Percentiles rank a stretch among this genome's conserved stretches.
Evolutionary conservation across 2,113 vertebrate species (phyloP).

Genomic region (Corvus moneduloides): DNA sequence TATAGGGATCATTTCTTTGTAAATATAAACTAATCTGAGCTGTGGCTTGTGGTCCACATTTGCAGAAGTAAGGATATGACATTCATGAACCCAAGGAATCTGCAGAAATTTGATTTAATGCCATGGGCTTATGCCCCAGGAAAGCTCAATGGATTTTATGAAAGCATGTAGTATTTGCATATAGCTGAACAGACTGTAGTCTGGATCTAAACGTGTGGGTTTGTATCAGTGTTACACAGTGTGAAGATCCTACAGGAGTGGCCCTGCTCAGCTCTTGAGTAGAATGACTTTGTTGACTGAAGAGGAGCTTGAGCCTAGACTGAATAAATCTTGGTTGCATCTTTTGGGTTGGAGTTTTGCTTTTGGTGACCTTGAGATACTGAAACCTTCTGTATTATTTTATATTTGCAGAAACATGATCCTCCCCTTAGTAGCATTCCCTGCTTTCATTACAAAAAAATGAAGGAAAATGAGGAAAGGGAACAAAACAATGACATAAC

Average conservation of each 20-base stretch:
- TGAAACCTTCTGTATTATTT: not conserved
- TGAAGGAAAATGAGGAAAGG: constrained; percentile 92
- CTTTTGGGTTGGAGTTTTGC: not conserved
- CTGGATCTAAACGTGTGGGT: not conserved
- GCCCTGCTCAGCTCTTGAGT: not conserved
- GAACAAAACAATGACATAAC: constrained; percentile 86
- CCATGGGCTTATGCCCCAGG: not conserved
- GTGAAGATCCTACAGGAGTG: no score
- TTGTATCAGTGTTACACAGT: not conserved
- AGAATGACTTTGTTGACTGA: not conserved
- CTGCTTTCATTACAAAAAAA: constrained; percentile 97
- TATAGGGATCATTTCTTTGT: not conserved
- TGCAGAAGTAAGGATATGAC: not conserved
- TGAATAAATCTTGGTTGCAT: not conserved
- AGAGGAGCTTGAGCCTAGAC: not conserved
- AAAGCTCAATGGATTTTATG: not conserved
- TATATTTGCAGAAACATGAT: constrained; percentile 90
- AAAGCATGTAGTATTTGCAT: not conserved
- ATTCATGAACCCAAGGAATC: not conserved
- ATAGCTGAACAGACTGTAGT: not conserved
- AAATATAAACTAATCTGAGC: not conserved
- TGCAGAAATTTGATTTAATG: not conserved
- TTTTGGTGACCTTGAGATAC: not conserved
- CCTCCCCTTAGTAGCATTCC: constrained; percentile 97
- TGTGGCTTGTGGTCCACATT: not conserved